phyloP scores from a whole-genome alignment of 2,797 vertebrate genomes.

The Microctenopoma stevenorrisi region DNA sequence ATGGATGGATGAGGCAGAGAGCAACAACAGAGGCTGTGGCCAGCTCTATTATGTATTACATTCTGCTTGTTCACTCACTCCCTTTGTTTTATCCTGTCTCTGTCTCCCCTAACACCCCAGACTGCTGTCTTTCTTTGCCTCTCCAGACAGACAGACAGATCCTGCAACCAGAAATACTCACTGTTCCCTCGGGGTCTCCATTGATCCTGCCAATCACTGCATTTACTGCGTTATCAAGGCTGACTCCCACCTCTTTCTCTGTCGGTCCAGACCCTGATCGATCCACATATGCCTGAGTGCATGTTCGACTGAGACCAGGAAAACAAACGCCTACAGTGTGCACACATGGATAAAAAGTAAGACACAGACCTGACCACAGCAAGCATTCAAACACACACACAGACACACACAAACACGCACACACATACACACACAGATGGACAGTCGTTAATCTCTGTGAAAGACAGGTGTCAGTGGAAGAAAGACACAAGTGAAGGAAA shows the following conservation, averaged over 20 bases:
- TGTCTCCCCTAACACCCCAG: constrained; percentile 12
- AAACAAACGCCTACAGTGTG: constrained; percentile 8
- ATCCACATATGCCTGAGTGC: constrained; percentile 38
- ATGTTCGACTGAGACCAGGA: constrained; percentile 27
- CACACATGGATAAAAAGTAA: constrained; percentile 11
- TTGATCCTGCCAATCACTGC: constrained; percentile 77
- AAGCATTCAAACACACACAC: neutral
- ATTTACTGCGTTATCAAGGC: constrained; percentile 72
- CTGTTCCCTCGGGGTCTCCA: constrained; percentile 65
- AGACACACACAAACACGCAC: constrained; percentile 16
- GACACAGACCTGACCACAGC: neutral
- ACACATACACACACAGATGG: constrained; percentile 5
- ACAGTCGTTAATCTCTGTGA: constrained; percentile 41
- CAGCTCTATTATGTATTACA: constrained; percentile 61
- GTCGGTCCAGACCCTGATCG: constrained; percentile 29
- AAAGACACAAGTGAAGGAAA: constrained; percentile 33
- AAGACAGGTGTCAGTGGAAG: constrained; percentile 53
- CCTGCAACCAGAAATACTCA: constrained; percentile 40
- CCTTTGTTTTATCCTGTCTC: constrained; percentile 22
- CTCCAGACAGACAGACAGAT: constrained; percentile 23
- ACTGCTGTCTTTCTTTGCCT: constrained; percentile 1
- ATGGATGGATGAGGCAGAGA: constrained; percentile 62
- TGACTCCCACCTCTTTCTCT: constrained; percentile 46
- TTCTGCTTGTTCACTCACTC: constrained; percentile 42
- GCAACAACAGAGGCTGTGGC: constrained; percentile 38